Evolutionary conservation across 2,888 invertebrate species (phyloP).

Genomic region (Clunio marinus): DNA sequence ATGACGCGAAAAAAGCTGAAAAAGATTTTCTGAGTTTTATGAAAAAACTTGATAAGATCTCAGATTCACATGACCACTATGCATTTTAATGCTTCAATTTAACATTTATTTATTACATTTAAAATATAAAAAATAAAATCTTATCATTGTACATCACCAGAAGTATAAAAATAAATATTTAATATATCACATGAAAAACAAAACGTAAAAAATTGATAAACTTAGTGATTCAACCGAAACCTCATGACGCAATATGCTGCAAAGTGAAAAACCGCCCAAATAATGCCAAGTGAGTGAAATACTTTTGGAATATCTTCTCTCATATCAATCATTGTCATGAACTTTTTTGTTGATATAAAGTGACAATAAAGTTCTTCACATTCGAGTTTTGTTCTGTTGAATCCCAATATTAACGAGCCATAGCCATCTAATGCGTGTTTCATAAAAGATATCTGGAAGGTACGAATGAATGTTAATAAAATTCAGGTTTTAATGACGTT

Average conservation of each 20-base stretch:
- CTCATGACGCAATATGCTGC: neutral
- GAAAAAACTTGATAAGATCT: constrained; percentile 8
- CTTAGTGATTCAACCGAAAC: neutral
- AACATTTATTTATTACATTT: no score
- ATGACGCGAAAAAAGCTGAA: constrained; percentile 4
- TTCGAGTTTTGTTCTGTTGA: constrained; percentile 66
- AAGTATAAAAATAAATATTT: no score
- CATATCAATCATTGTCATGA: constrained; percentile 71
- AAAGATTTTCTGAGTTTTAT: constrained; percentile 10
- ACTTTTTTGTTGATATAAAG: constrained; percentile 62
- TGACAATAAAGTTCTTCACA: constrained; percentile 76
- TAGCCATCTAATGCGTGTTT: constrained; percentile 85
- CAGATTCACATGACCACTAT: neutral
- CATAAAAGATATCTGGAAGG: constrained; percentile 56
- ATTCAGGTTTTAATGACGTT: neutral
- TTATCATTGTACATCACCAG: no score
- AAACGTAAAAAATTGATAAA: no score
- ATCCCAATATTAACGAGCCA: constrained; percentile 76
- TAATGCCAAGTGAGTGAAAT: neutral
- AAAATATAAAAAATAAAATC: no score
- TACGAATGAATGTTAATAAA: neutral
- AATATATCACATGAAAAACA: no score
- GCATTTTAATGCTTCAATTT: no score
- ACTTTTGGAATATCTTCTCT: constrained; percentile 42
- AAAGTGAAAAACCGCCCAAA: neutral